A percentile compares a stretch with the other conserved stretches of the same genome.
phyloP scores from a whole-genome alignment of 2,888 invertebrate genomes.

The Neoaliturus tenellus region DNA sequence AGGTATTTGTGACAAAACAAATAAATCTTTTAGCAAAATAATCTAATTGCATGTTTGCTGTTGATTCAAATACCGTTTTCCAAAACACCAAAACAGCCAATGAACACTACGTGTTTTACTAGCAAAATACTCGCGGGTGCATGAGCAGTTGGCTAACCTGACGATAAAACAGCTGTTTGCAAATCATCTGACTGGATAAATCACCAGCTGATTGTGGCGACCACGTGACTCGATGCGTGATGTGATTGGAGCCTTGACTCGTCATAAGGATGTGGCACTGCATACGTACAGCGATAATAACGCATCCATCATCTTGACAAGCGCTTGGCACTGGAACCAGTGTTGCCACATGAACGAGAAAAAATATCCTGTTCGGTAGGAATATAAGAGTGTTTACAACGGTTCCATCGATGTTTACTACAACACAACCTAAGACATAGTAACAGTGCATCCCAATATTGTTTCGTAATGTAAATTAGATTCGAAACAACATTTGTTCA shows the following conservation, averaged over 20 bases:
- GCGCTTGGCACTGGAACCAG: not conserved
- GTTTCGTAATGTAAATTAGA: too few species aligned
- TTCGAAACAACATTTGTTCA: too few species aligned
- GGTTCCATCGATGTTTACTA: too few species aligned
- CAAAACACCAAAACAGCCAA: too few species aligned
- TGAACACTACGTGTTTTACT: not conserved
- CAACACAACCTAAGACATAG: too few species aligned
- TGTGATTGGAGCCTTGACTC: conserved; percentile 1
- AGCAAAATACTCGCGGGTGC: not conserved
- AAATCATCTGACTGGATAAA: not conserved
- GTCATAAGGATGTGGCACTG: not conserved
- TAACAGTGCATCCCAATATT: too few species aligned
- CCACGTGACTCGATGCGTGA: not conserved
- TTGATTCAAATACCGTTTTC: too few species aligned
- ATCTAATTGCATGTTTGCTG: too few species aligned
- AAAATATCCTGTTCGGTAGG: too few species aligned
- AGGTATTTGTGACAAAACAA: too few species aligned
- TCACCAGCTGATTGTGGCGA: conserved; percentile 19
- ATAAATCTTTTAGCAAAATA: too few species aligned
- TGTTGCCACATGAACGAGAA: not conserved
- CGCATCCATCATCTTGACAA: not conserved
- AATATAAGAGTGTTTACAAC: too few species aligned
- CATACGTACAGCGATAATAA: not conserved
- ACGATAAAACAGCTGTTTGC: conserved; percentile 18
- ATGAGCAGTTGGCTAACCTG: not conserved